These are phyloP conservation scores for Percina caprodes DNA, from an alignment of 2,113 vertebrate genomes.

Conservation along the genomic window DNA sequence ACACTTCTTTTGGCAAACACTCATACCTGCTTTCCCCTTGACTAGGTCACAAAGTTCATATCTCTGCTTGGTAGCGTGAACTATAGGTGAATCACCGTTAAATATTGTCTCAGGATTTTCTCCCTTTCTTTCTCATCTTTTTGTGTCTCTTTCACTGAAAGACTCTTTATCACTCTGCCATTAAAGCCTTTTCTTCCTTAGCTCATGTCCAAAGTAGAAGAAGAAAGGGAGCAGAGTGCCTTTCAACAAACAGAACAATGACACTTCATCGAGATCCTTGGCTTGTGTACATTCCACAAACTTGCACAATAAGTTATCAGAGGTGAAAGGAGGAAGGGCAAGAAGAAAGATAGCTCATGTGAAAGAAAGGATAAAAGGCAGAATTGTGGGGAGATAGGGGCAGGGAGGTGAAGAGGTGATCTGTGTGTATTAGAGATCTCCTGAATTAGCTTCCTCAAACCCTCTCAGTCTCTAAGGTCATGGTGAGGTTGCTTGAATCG, in stretches of 20 bases:
- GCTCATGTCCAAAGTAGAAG: constrained; percentile 62
- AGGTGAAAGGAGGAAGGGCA: constrained; percentile 72
- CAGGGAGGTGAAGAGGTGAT: constrained; percentile 63
- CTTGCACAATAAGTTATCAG: constrained; percentile 79
- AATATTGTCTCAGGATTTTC: constrained; percentile 81
- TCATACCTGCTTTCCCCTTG: constrained; percentile 79
- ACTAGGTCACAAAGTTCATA: constrained; percentile 75
- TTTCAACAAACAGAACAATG: constrained; percentile 73
- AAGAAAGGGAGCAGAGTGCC: constrained; percentile 63
- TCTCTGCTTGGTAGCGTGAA: constrained; percentile 68
- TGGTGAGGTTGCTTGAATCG: constrained; percentile 45
- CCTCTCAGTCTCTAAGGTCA: constrained; percentile 57
- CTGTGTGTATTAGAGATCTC: constrained; percentile 57
- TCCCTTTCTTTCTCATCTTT: constrained; percentile 62
- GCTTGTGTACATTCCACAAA: constrained; percentile 78
- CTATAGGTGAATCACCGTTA: constrained; percentile 77
- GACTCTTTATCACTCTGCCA: constrained; percentile 72
- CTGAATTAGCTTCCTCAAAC: constrained; percentile 55
- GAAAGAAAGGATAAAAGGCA: constrained; percentile 74
- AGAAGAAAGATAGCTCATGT: constrained; percentile 64
- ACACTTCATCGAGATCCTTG: constrained; percentile 65
- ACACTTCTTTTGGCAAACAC: constrained; percentile 19
- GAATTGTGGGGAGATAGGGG: constrained; percentile 68
- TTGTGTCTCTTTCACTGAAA: constrained; percentile 60
- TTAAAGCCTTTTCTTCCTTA: constrained; percentile 65